phyloP scores from a whole-genome alignment of 1,140 invertebrate genomes.

The Monochamus saltuarius region DNA sequence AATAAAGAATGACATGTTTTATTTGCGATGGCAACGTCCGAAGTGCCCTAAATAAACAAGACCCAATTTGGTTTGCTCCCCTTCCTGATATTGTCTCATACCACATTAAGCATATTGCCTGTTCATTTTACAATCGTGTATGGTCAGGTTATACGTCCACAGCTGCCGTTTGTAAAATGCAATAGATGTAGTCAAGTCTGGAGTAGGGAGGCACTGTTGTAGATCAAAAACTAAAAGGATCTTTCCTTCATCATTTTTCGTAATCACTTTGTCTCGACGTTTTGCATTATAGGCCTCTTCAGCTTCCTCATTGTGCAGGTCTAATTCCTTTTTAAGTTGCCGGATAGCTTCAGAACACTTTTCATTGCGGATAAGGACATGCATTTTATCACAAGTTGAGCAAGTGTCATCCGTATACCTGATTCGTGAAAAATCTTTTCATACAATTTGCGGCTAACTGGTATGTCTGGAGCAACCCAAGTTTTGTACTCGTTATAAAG shows the following conservation, averaged over 20 bases:
- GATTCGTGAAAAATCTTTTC: too few relatives aligned
- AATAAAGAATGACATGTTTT: conserved; percentile 43
- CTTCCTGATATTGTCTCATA: not conserved
- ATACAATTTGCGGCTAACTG: too few relatives aligned
- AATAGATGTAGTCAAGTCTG: conserved; percentile 36
- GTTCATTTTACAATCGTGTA: conserved; percentile 38
- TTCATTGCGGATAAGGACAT: not conserved
- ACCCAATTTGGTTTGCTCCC: conserved; percentile 9
- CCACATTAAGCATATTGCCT: conserved; percentile 36
- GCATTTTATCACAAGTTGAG: not conserved
- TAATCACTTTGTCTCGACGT: conserved; percentile 9
- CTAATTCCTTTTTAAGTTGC: conserved; percentile 1
- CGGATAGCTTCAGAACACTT: not conserved
- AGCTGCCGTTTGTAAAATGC: conserved; percentile 49
- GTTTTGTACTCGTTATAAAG: too few relatives aligned
- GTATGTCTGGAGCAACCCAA: too few relatives aligned
- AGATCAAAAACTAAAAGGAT: conserved; percentile 41
- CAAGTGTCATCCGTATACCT: not conserved
- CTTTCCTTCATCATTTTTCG: conserved; percentile 4
- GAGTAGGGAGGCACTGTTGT: conserved; percentile 48
- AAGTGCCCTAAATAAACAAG: conserved; percentile 32
- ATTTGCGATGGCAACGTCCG: conserved; percentile 38
- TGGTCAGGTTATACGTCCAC: conserved; percentile 50
- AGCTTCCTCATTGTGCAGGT: conserved; percentile 18
- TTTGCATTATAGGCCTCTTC: conserved; percentile 18